Evolutionary conservation across 2,113 vertebrate genomes (phyloP), one percentile per base, ranked within the genome.

Genomic region (Mastomys natalensis): DNA sequence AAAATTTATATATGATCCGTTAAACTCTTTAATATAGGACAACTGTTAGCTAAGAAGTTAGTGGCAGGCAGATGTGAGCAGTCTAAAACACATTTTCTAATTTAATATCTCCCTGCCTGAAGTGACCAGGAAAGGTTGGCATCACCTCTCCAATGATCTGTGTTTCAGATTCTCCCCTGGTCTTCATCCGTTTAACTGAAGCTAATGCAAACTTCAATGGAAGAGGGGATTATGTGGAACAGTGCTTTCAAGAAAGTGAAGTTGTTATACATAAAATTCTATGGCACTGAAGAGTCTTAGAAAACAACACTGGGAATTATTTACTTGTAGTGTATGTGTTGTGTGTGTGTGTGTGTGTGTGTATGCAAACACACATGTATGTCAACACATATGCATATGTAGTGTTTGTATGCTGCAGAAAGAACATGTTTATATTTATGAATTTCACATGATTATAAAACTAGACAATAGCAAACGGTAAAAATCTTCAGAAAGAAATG

Each of bases 181-280:
- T 82, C 21, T 92, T 15, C 26, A 92, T 10, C 93, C 73, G 64
- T 86, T 87, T 5, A 70, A 51, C 48, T 76, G 1, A 58, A 12
- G 48, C 17, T 10, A 82, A 22, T 4, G 29, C 4, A 53, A 43
- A 95, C 89, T 24, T 53, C 3, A 51, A 72, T 48, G 7, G 43
- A 10, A 26, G 7, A 0, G 1, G 37, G 3, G 22, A 29, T 1
- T 2, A 2, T 16, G 34, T 8, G 10, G 7, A 51, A 24, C 3
- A 72, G 11, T 29, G 7, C 1, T 43, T 19, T 40, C 1, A 55
- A 9, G 37, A 1, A 84, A 53, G 55, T 37, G 11, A 40, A 88
- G 19, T 73, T 31, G 7, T 68, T 31, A 45, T 16, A 43, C 37
- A 34, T 34, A 66, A 87, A 80, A 3, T 12, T 21, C 0, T 72